These are phyloP conservation scores for Baryphthengus martii DNA, from an alignment of 2,113 vertebrate species.

Conservation along the genomic window DNA sequence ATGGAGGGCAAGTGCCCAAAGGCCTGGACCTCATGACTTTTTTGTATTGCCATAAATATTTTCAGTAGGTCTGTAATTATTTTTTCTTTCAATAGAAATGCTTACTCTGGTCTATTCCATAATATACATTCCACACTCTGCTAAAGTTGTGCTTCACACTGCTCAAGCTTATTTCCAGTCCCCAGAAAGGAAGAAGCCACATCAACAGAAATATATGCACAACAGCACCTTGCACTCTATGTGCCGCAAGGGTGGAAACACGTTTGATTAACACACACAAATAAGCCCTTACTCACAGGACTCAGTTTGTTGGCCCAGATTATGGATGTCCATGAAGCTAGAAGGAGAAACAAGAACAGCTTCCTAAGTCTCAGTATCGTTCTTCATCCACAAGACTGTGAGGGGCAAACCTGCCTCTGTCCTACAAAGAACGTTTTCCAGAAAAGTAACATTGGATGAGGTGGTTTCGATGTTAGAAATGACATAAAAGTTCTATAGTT, in stretches of 20 bases:
- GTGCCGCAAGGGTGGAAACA: background rate
- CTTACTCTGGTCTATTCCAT: background rate
- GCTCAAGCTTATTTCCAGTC: background rate
- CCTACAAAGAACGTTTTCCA: accelerated
- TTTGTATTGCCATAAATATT: background rate
- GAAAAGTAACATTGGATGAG: background rate
- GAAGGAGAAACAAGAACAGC: background rate
- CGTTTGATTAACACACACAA: background rate
- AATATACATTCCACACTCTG: background rate
- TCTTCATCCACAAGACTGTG: background rate
- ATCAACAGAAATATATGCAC: background rate
- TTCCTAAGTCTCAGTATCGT: background rate
- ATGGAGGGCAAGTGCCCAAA: background rate
- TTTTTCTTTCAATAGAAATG: background rate
- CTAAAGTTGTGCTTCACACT: background rate
- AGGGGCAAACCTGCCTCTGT: background rate
- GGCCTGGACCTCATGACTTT: background rate
- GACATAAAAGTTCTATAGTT: background rate
- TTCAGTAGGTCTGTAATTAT: background rate
- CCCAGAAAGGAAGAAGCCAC: background rate
- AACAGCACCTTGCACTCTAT: background rate
- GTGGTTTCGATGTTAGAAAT: background rate
- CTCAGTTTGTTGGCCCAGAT: background rate
- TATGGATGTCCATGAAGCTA: background rate
- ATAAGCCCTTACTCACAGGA: background rate